Evolutionary conservation across 2,888 invertebrate genomes (phyloP), one percentile per base, ranked within the genome.

Genomic region (Tinea pellionella): DNA sequence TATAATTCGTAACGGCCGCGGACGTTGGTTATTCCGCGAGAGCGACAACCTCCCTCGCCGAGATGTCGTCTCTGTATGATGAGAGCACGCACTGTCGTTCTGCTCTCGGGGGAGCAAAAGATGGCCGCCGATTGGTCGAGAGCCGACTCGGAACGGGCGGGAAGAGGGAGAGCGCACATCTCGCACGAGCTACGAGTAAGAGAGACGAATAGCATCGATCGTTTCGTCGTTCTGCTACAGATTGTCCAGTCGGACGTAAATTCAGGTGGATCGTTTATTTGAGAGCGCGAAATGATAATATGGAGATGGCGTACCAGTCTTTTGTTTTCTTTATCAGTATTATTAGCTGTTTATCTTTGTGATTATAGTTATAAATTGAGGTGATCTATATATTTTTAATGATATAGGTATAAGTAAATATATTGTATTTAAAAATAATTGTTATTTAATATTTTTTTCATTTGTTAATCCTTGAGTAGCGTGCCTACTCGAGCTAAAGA

Each of bases 51-150:
- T 83, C 85, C 68, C 86, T 68, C 78, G 69, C 65, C 79, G 83
- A 86, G 86, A 87, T 86, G 80, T 82, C 77, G 85, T 86, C 85
- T 86, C 84, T 74, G 75, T 80, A 75, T 80, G 85, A 83, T 82
- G 85, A 86, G 86, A 85, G 81, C 75, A 85, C 85, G 84, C 86
- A 84, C 81, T 87, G 86, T 86, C 86, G 86, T 81, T 84, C 59
- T 59, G 81, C 85, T 86, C 86, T 86, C 86, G 85, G 78, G 86
- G 86, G 86, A 86, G 85, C 85, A 85, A 73, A 78, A 86, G 84
- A 86, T 84, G 83, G 78, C 76, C 68, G 79, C 78, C 77, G 77
- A 87, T 87, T 87, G 86, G 86, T 84, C 78, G 86, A 84, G 80
- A 82, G 73, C 76, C 77, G 67, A 71, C 68, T 70, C 66, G 77